A percentile compares a stretch with the other conserved stretches of the same genome.
These are phyloP conservation scores for Blastobasis lacticolella DNA, from an alignment of 2,888 invertebrate genomes.

Conservation along the genomic window DNA sequence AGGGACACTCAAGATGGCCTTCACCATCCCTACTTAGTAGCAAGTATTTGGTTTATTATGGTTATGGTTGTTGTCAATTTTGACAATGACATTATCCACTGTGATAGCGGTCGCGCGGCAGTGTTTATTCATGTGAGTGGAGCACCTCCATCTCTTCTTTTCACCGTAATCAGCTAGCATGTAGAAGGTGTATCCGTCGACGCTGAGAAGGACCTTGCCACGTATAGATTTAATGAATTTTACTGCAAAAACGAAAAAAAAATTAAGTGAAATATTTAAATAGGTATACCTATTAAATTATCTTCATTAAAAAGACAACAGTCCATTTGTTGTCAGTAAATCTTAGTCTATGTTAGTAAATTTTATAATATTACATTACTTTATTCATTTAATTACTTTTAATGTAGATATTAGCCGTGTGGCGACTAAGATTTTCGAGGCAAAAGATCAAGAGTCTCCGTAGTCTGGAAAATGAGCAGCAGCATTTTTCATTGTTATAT, in stretches of 20 bases:
- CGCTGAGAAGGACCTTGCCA: not conserved
- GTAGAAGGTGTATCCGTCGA: not conserved
- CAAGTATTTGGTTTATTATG: slow-evolving; percentile 4
- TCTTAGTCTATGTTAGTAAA: too few relatives aligned
- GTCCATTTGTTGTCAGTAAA: too few relatives aligned
- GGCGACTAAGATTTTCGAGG: too few relatives aligned
- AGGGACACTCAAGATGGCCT: too few relatives aligned
- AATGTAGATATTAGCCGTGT: too few relatives aligned
- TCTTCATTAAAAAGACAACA: too few relatives aligned
- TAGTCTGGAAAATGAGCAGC: too few relatives aligned
- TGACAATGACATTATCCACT: slow-evolving; percentile 7
- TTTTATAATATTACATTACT: too few relatives aligned
- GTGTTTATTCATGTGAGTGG: slow-evolving; percentile 14
- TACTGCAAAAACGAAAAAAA: not conserved
- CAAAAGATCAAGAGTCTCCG: too few relatives aligned
- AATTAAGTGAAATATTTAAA: not conserved
- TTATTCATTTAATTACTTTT: too few relatives aligned
- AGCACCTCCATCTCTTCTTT: slow-evolving; percentile 19
- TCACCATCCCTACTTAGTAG: too few relatives aligned
- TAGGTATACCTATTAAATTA: not conserved
- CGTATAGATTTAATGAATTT: not conserved
- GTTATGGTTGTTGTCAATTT: slow-evolving; percentile 10
- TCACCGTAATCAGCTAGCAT: not conserved
- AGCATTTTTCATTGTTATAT: too few relatives aligned
- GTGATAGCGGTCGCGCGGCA: slow-evolving; percentile 19